Percentiles rank a stretch among this genome's conserved stretches.
Conservation (phyloP, 2,797 vertebrate genomes). For the Oreonectes daqikongensis region DNA sequence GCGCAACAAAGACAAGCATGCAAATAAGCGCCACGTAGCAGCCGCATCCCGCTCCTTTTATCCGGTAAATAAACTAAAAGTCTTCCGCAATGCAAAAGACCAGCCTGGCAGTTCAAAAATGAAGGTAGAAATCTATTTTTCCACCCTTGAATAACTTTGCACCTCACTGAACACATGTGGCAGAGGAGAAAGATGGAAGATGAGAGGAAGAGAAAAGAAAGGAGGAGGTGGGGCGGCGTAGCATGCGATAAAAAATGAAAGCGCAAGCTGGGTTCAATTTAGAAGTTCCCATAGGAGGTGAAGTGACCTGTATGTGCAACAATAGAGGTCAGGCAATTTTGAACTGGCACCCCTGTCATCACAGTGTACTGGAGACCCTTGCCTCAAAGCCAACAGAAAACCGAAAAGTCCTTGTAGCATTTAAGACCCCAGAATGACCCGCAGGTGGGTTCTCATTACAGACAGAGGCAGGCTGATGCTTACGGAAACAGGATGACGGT, state of each 20-base stretch:
- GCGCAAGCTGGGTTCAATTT: conserved; percentile 85
- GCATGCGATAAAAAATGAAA: conserved; percentile 73
- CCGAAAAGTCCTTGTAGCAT: conserved; percentile 72
- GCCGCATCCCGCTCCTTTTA: conserved; percentile 66
- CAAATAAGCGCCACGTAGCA: conserved; percentile 65
- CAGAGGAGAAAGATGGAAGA: conserved; percentile 70
- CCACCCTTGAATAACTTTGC: conserved; percentile 80
- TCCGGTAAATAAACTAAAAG: conserved; percentile 79
- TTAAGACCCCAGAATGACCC: conserved; percentile 73
- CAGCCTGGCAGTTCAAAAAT: conserved; percentile 74
- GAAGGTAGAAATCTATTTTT: conserved; percentile 76
- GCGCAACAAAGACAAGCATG: conserved; percentile 65
- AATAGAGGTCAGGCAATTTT: conserved; percentile 83
- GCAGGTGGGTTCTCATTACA: conserved; percentile 75
- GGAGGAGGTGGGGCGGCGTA: conserved; percentile 24
- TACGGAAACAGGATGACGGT: conserved; percentile 4
- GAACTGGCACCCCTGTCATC: conserved; percentile 75
- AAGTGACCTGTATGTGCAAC: conserved; percentile 79
- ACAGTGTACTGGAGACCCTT: conserved; percentile 72
- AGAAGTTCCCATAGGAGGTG: conserved; percentile 79
- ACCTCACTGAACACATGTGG: conserved; percentile 80
- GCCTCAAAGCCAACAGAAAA: conserved; percentile 72
- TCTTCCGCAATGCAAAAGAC: conserved; percentile 77
- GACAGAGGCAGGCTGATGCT: conserved; percentile 67
- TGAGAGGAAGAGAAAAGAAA: conserved; percentile 45